Percentiles rank a stretch among this genome's conserved stretches.
Conservation (phyloP, 2,888 invertebrate genomes). For the Hanleya hanleyi region DNA sequence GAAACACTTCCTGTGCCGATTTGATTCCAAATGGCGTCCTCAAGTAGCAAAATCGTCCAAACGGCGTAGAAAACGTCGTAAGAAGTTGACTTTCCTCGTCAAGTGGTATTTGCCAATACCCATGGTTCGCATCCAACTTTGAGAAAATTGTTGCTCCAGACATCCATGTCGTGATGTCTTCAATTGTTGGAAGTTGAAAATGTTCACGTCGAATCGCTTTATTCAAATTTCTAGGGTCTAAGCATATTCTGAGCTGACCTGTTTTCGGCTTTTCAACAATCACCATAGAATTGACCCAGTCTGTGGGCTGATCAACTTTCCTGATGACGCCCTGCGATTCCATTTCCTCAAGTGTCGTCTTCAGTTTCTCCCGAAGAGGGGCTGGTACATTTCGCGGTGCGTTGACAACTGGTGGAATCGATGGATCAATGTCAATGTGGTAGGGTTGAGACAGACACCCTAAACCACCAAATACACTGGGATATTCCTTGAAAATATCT, state of each 20-base stretch:
- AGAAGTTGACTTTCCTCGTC: background rate
- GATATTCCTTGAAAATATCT: no score
- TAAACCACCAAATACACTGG: no score
- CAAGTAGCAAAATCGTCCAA: constrained; percentile 17
- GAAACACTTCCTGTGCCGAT: constrained; percentile 24
- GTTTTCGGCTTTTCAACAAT: constrained; percentile 9
- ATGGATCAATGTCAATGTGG: no score
- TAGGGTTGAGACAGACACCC: no score
- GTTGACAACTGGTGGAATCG: no score
- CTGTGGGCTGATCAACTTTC: constrained; percentile 12
- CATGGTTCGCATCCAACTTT: constrained; percentile 12
- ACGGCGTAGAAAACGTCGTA: constrained; percentile 18
- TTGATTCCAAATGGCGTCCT: constrained; percentile 28
- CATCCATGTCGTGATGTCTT: constrained; percentile 19
- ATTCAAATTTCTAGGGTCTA: constrained; percentile 16
- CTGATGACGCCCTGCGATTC: constrained; percentile 1
- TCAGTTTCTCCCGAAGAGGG: constrained; percentile 7
- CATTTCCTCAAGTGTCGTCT: constrained; percentile 10
- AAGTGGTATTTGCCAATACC: constrained; percentile 1
- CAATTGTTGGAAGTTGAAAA: constrained; percentile 20
- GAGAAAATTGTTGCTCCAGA: constrained; percentile 17
- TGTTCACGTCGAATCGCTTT: constrained; percentile 13
- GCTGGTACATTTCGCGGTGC: no score
- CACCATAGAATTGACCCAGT: constrained; percentile 16
- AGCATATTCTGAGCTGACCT: constrained; percentile 9